Conservation (phyloP, 2,888 invertebrate genomes). For the Prosopocoilus inquinatus region DNA sequence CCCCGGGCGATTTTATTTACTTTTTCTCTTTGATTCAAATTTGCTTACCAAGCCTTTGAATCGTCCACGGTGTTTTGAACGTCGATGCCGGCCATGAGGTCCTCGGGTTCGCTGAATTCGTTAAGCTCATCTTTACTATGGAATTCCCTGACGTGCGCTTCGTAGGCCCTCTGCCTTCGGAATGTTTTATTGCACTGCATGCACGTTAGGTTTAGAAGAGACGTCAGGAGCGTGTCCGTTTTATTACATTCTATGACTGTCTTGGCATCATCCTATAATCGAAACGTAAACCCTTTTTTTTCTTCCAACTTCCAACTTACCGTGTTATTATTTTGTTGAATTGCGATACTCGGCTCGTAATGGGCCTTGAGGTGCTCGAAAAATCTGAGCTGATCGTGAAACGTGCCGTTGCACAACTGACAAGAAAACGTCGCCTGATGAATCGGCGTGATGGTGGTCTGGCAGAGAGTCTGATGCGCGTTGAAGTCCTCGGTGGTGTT, state of each 20-base stretch:
- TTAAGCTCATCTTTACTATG: slow-evolving; percentile 58
- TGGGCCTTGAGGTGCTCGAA: slow-evolving; percentile 82
- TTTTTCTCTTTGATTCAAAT: neutral
- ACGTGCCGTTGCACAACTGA: slow-evolving; percentile 75
- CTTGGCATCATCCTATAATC: neutral
- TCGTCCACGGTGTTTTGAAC: slow-evolving; percentile 57
- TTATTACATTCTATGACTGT: slow-evolving; percentile 2
- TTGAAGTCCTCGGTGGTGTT: slow-evolving; percentile 46
- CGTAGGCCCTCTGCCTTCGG: slow-evolving; percentile 62
- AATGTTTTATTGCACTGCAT: slow-evolving; percentile 57
- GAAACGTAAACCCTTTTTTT: neutral
- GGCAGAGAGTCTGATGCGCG: slow-evolving; percentile 54
- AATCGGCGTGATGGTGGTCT: slow-evolving; percentile 44
- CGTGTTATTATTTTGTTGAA: slow-evolving; percentile 19
- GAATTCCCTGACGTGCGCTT: slow-evolving; percentile 60
- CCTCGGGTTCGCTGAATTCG: slow-evolving; percentile 84
- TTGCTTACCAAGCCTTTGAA: slow-evolving; percentile 42
- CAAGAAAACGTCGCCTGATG: slow-evolving; percentile 64
- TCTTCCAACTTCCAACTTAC: slow-evolving; percentile 11
- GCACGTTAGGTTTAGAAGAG: slow-evolving; percentile 41
- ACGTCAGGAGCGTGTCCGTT: slow-evolving; percentile 38
- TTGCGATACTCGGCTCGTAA: slow-evolving; percentile 61
- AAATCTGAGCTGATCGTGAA: slow-evolving; percentile 76
- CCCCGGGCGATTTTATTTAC: neutral
- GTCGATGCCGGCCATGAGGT: slow-evolving; percentile 81